Base-by-base conservation (phyloP, 2,888 invertebrate species). In the Bugula neritina region DNA sequence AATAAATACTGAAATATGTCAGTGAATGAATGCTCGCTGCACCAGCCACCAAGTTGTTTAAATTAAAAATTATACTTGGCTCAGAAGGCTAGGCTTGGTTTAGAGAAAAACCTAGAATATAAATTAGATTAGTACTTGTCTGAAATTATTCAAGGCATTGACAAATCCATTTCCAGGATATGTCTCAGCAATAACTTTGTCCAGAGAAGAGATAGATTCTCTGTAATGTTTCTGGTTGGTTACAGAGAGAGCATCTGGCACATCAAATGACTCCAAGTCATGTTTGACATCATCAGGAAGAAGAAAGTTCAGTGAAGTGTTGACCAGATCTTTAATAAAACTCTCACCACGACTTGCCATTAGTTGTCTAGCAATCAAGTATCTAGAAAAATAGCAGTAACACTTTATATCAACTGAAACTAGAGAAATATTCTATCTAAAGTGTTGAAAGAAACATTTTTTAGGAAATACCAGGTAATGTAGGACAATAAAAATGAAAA, bases 201-300 rank as follows among this genome's bases (percentile, higher is more conserved):
- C 63, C 31, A 63, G 31, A 34, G 27, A 27, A 25, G 2, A 13
- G 10, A 31, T 34, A 10, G 63, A 27, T 5, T 63, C 29, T 31
- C 31, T 63, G 63, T 63, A 63, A 13, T 13, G 27, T 31, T 31
- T 21, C 5, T 31, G 31, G 3, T 31, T 31, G 31, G n/a, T 2
- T 25, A 31, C 34, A 17, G 63, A 27, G 3, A 63, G 63, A 2
- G 31, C 63, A 63, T 63, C 63, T 29, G 63, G 63, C 17, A 63
- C 63, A 29, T 27, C 31, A 27, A 63, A 63, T 34, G 63, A 31
- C 29, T 63, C 31, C 63, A 63, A n/a, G n/a, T 10, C 17, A 13
- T 63, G 29, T n/a, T 63, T 63, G 10, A 63, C 63, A 34, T 63
- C 63, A 63, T 63, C 63, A 63, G 63, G 63, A 13, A 63, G 5